Conservation (phyloP, 1,140 invertebrate species). For the Aphis gossypii region DNA sequence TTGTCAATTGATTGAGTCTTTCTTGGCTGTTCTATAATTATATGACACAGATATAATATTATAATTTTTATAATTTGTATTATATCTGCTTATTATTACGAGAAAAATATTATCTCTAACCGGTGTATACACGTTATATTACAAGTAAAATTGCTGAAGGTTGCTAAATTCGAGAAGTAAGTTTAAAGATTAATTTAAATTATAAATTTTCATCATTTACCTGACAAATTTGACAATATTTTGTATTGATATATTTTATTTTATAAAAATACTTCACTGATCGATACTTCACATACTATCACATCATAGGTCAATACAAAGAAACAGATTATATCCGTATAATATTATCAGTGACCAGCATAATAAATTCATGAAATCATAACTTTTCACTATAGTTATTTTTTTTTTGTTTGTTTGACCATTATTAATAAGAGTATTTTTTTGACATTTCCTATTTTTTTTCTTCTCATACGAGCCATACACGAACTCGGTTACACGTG, state of each 20-base stretch:
- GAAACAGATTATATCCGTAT: neutral
- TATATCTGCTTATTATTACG: neutral
- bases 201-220: neutral
- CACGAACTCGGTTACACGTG: neutral
- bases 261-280: neutral
- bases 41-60: neutral
- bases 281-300: neutral
- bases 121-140: neutral
- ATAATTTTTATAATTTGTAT: neutral
- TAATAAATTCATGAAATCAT: neutral
- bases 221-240: neutral
- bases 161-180: neutral
- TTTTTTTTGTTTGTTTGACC: neutral
- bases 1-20: neutral
- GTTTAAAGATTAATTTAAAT: neutral
- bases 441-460: neutral
- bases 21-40: neutral
- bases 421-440: constrained; percentile 9
- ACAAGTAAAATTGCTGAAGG: neutral
- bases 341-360: neutral
- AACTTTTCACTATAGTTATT: neutral
- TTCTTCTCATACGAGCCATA: neutral
- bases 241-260: neutral
- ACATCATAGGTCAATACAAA: neutral
- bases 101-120: neutral